These are phyloP conservation scores for Bombus consobrinus DNA, from an alignment of 1,140 invertebrate species.

Conservation along the genomic window DNA sequence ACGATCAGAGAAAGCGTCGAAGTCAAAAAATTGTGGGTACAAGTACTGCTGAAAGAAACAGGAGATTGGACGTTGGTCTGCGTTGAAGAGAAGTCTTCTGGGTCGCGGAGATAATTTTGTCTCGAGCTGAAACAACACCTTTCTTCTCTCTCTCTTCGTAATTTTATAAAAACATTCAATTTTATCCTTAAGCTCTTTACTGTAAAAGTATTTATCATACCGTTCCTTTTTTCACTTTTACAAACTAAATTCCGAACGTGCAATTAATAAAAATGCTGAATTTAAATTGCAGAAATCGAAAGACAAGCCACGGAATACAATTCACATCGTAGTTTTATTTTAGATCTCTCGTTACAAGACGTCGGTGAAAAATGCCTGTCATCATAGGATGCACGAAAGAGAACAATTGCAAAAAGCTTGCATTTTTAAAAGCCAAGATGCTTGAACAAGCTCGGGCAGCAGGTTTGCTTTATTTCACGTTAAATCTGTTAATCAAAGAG, in stretches of 20 bases:
- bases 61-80: background rate
- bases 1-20: background rate
- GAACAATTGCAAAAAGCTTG: constrained; percentile 70
- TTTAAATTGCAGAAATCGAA: background rate
- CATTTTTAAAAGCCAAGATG: constrained; percentile 52
- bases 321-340: background rate
- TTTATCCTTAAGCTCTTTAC: too few species aligned
- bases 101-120: background rate
- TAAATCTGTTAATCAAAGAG: background rate
- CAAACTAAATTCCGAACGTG: background rate
- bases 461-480: constrained; percentile 52
- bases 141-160: too few species aligned
- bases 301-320: background rate
- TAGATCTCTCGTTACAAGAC: background rate
- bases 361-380: constrained; percentile 45
- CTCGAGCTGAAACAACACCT: background rate
- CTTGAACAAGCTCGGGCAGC: constrained; percentile 24
- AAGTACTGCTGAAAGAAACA: background rate
- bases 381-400: constrained; percentile 72
- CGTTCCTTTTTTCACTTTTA: too few species aligned
- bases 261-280: background rate
- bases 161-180: too few species aligned
- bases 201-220: too few species aligned
- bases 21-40: too few species aligned
- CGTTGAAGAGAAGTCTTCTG: background rate